Evolutionary conservation across 2,797 vertebrate species (phyloP), one percentile per base, ranked within the genome.

Genomic region (Percopsis omiscomaycus): DNA sequence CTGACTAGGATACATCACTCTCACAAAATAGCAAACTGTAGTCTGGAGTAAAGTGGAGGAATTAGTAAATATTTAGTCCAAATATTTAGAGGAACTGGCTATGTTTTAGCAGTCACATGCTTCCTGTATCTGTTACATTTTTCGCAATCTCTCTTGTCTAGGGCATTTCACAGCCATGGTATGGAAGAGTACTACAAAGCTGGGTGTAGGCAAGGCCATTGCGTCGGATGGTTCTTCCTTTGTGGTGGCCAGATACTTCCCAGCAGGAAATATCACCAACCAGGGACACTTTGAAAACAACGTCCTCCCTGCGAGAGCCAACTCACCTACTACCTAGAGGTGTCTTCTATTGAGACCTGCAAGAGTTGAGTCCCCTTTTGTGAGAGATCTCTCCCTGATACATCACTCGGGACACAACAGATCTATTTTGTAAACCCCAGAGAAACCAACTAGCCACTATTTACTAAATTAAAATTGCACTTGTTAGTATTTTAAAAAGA

Each of bases 81-180:
- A 42, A 42, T 88, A 80, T 88, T 88, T 89, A 68, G 52, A 73
- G 45, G 16, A 73, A 55, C 30, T 29, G 4, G 45, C 15, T 2
- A 8, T 56, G 16, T 58, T 32, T 53, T 59, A 64, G 74, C 32
- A 61, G 46, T n/a, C 28, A 30, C 28, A 12, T 32, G 13, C 58
- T 28, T n/a, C 44, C 4, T 64, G 9, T 55, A 15, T 16, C 32
- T 10, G 0, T 1, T 45, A 42, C 54, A 10, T 29, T 1, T 44
- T 64, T 65, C 11, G 55, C 1, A 27, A 64, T 42, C 73, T 45
- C 71, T 11, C 29, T 63, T 55, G 5, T 16, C 8, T 5, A 99
- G 98, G 98, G 50, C 98, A 99, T 84, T 99, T 99, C 80, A 99
- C 97, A 28, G 97, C 97, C 46, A 97, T 98, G 96, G 94, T 98